phyloP scores from a whole-genome alignment of 2,113 vertebrate genomes.

The Equus przewalskii region DNA sequence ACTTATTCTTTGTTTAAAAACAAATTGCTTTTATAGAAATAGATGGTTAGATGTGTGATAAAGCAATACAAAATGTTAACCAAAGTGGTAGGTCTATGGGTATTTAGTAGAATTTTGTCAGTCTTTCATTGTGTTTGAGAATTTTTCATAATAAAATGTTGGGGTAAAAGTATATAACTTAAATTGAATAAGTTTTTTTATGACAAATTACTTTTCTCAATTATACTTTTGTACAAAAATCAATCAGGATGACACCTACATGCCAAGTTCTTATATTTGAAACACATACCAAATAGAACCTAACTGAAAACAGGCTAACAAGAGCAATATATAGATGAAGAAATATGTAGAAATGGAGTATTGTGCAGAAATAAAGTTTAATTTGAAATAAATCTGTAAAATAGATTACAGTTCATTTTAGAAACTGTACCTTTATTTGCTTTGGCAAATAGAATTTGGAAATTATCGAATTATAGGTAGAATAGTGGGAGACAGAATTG shows the following conservation, averaged over 20 bases:
- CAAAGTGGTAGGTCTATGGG: not conserved
- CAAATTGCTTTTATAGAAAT: not conserved
- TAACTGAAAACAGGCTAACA: constrained; percentile 3
- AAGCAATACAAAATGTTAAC: constrained; percentile 1
- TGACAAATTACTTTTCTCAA: not conserved
- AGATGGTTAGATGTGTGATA: not conserved
- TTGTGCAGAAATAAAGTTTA: not conserved
- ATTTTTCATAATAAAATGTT: not conserved
- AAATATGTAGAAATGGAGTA: constrained; percentile 13
- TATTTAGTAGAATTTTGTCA: not conserved
- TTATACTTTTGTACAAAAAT: constrained; percentile 32
- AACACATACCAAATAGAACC: not conserved
- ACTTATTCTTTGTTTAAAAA: not conserved
- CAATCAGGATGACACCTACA: not conserved
- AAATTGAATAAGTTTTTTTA: constrained; percentile 32
- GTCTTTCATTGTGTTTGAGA: not conserved
- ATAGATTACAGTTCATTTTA: constrained; percentile 14
- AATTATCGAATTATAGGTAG: constrained; percentile 23
- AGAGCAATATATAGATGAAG: not conserved
- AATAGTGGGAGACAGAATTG: not conserved
- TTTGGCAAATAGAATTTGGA: not conserved
- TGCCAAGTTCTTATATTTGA: constrained; percentile 18
- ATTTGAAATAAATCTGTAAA: constrained; percentile 30
- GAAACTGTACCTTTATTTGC: constrained; percentile 15
- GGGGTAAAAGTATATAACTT: not conserved